A percentile compares a stretch with the other conserved stretches of the same genome.
Conservation (phyloP, 2,113 vertebrate species). For the Nannospalax galili region DNA sequence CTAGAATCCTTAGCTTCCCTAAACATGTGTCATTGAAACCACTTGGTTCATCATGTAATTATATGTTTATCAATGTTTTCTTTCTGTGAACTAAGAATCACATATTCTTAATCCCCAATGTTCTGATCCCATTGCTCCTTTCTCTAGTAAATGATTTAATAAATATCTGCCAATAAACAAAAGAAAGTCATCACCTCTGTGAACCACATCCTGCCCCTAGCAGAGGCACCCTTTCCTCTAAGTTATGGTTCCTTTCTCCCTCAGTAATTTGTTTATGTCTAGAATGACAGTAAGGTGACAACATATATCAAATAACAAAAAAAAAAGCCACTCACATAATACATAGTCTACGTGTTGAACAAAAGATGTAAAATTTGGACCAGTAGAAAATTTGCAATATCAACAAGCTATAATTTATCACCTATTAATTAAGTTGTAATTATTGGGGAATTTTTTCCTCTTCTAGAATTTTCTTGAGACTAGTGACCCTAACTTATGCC, state of each 20-base stretch:
- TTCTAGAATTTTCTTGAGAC: neutral
- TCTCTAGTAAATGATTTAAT: neutral
- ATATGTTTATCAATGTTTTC: neutral
- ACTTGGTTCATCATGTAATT: neutral
- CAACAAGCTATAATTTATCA: neutral
- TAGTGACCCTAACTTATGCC: neutral
- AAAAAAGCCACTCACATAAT: neutral
- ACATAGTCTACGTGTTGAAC: neutral
- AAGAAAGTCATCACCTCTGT: neutral
- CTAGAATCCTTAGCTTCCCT: neutral
- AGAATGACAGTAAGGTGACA: neutral
- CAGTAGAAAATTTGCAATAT: neutral
- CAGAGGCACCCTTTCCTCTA: neutral
- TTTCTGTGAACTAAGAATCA: conserved; percentile 12
- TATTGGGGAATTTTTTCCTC: neutral
- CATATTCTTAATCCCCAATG: neutral
- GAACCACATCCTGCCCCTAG: too few species aligned
- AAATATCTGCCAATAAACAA: neutral
- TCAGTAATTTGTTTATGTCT: neutral
- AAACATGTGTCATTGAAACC: neutral
- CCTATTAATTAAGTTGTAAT: neutral
- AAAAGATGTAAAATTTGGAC: conserved; percentile 10
- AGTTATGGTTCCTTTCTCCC: neutral
- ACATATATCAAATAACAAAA: neutral
- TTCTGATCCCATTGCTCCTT: neutral